Evolutionary conservation across 2,888 invertebrate species (phyloP).

Genomic region (Bombylius discolor): DNA sequence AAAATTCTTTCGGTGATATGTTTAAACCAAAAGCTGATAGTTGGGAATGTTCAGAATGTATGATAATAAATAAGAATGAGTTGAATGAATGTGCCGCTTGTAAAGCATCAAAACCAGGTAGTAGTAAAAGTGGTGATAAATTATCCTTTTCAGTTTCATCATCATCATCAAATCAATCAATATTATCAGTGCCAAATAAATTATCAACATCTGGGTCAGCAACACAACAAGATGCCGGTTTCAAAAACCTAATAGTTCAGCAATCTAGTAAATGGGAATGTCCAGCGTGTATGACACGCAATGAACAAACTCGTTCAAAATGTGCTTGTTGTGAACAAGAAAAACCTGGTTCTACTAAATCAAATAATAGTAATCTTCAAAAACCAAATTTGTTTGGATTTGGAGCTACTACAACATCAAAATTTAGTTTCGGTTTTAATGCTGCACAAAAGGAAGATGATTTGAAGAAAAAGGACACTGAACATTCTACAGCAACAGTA

Average conservation of each 20-base stretch:
- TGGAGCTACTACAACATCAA: slow-evolving; percentile 17
- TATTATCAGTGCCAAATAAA: slow-evolving; percentile 1
- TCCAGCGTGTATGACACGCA: slow-evolving; percentile 46
- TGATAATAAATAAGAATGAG: slow-evolving; percentile 41
- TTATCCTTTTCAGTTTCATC: slow-evolving; percentile 8
- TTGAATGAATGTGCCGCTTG: slow-evolving; percentile 42
- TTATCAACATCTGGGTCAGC: slow-evolving; percentile 8
- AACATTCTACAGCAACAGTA: slow-evolving; percentile 7
- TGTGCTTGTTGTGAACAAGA: slow-evolving; percentile 47
- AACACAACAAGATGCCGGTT: slow-evolving; percentile 24
- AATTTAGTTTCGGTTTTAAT: slow-evolving; percentile 31
- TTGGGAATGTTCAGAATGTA: slow-evolving; percentile 48
- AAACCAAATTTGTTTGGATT: slow-evolving; percentile 27
- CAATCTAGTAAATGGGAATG: slow-evolving; percentile 45
- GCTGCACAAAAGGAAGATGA: slow-evolving; percentile 19
- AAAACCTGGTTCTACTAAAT: slow-evolving; percentile 33
- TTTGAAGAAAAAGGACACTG: slow-evolving; percentile 5
- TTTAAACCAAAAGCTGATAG: slow-evolving; percentile 43
- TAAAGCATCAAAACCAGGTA: slow-evolving; percentile 36
- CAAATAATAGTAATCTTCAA: slow-evolving; percentile 11
- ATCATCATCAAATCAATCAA: not conserved
- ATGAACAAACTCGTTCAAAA: slow-evolving; percentile 35
- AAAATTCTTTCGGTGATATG: slow-evolving; percentile 28
- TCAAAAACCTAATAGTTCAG: slow-evolving; percentile 27
- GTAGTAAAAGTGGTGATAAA: not conserved